Conservation (phyloP, 2,888 invertebrate species). For the Chromoteleia sp. region DNA sequence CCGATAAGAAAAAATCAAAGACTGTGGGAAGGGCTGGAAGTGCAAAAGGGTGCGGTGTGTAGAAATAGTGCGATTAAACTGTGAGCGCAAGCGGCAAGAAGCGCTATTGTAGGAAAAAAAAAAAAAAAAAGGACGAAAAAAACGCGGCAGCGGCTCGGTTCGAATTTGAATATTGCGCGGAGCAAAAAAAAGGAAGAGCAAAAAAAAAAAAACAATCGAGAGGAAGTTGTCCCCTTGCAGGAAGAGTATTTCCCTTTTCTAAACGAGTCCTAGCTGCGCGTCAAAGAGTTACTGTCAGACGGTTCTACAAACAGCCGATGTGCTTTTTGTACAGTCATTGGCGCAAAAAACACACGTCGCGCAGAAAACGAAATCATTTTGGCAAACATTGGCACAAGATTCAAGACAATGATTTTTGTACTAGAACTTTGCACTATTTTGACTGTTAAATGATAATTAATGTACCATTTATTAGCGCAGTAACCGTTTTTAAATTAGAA, state of each 20-base stretch:
- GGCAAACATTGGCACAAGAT: slow-evolving; percentile 39
- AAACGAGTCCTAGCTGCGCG: slow-evolving; percentile 65
- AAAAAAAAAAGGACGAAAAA: slow-evolving; percentile 53
- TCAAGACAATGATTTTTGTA: slow-evolving; percentile 1
- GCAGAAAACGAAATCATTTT: slow-evolving; percentile 41
- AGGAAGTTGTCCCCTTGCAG: slow-evolving; percentile 71
- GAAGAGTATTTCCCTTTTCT: slow-evolving; percentile 70
- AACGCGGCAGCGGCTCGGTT: slow-evolving; percentile 68
- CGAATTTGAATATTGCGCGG: slow-evolving; percentile 69
- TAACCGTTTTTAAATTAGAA: no score
- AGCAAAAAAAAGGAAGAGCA: slow-evolving; percentile 63
- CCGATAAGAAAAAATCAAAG: slow-evolving; percentile 64
- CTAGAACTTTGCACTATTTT: no score
- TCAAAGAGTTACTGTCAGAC: slow-evolving; percentile 67
- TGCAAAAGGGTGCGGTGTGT: no score
- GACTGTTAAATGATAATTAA: no score
- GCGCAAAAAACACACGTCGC: slow-evolving; percentile 5
- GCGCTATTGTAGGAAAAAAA: slow-evolving; percentile 69
- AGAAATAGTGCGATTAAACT: no score
- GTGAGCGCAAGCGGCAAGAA: slow-evolving; percentile 39
- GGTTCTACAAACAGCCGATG: slow-evolving; percentile 57
- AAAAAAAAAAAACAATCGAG: slow-evolving; percentile 68
- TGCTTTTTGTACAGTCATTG: slow-evolving; percentile 63
- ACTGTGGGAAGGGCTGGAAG: slow-evolving; percentile 50
- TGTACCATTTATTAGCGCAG: no score